Conservation (phyloP, 2,888 invertebrate species). For the Protonemura montana region DNA sequence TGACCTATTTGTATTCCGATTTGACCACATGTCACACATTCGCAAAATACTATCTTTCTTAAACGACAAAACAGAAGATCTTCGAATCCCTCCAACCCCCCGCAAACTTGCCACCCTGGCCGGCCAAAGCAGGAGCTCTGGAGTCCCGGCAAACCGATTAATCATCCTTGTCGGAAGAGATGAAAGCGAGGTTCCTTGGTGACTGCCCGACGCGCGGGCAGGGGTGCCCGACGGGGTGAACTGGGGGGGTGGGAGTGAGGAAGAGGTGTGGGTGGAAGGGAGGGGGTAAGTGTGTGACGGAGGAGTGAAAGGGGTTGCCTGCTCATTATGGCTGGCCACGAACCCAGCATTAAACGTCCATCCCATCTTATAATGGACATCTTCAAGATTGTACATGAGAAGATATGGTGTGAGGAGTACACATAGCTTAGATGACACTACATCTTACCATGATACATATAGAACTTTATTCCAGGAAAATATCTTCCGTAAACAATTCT, state of each 20-base stretch:
- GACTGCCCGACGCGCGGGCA: neutral
- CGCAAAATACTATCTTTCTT: too few species aligned
- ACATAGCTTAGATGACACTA: neutral
- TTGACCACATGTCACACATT: too few species aligned
- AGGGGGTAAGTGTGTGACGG: constrained; percentile 20
- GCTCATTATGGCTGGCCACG: constrained; percentile 49
- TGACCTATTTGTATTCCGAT: too few species aligned
- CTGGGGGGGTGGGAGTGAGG: constrained; percentile 27
- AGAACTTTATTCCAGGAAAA: neutral
- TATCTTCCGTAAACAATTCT: neutral
- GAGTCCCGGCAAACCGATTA: constrained; percentile 44
- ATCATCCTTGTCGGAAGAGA: constrained; percentile 46
- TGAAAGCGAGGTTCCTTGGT: neutral
- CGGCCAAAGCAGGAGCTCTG: neutral
- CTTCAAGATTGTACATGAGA: constrained; percentile 34
- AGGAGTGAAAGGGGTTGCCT: constrained; percentile 34
- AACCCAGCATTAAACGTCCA: constrained; percentile 44
- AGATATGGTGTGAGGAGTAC: neutral
- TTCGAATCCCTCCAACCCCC: neutral
- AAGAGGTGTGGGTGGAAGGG: constrained; percentile 49
- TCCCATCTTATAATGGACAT: constrained; percentile 48
- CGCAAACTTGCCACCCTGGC: neutral
- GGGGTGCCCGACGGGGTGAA: neutral
- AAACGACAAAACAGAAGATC: neutral
- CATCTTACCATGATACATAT: neutral